phyloP scores from a whole-genome alignment of 2,888 invertebrate genomes.

The Cactoblastis cactorum region DNA sequence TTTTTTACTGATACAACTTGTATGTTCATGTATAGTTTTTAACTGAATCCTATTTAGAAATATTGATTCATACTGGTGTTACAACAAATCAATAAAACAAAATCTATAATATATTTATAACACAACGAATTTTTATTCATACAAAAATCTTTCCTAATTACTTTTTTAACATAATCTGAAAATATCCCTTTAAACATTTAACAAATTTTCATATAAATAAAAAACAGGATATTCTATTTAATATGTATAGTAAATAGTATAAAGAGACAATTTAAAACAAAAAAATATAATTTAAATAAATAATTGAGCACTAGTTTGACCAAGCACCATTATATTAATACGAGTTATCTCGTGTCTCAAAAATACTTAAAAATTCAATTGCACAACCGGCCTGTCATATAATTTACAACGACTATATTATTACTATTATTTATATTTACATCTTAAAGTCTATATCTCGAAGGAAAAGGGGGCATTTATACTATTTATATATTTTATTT shows the following conservation, averaged over 20 bases:
- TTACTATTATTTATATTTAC: conserved; percentile 37
- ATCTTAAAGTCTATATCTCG: conserved; percentile 19
- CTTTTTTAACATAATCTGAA: conserved; percentile 42
- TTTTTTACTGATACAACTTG: no score
- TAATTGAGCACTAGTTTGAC: conserved; percentile 51
- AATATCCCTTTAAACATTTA: conserved; percentile 44
- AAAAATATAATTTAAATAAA: conserved; percentile 35
- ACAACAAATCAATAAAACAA: conserved; percentile 20
- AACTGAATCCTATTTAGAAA: no score
- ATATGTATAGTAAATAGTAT: neutral
- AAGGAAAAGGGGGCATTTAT: neutral
- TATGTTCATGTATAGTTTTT: no score
- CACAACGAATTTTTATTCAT: conserved; percentile 30
- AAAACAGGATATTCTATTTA: no score
- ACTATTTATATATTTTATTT: no score
- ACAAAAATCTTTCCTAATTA: conserved; percentile 40
- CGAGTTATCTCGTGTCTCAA: conserved; percentile 34
- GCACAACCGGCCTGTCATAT: conserved; percentile 73
- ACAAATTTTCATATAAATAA: neutral
- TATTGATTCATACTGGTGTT: no score
- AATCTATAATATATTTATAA: neutral
- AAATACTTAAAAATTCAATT: conserved; percentile 54
- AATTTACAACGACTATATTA: conserved; percentile 39
- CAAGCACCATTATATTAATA: conserved; percentile 47
- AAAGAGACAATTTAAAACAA: no score